Conservation (phyloP, 2,797 vertebrate species). For the Mus minutoides region DNA sequence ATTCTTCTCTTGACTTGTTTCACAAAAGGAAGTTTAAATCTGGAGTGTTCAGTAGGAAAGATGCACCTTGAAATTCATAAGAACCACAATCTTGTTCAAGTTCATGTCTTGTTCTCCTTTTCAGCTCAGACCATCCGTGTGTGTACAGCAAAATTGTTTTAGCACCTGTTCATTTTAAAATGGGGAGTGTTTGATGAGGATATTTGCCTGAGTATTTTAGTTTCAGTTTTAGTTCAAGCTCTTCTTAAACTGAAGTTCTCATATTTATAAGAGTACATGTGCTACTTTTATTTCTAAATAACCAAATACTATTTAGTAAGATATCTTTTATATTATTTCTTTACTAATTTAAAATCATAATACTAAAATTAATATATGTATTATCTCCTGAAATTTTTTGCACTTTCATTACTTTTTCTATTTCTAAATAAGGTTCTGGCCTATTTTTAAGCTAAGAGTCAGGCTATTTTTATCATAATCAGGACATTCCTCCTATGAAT, state of each 20-base stretch:
- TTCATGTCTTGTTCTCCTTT: background rate
- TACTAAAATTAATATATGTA: constrained; percentile 6
- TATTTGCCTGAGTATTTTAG: background rate
- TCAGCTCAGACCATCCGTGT: too few relatives aligned
- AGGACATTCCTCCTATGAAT: background rate
- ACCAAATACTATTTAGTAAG: background rate
- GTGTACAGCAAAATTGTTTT: background rate
- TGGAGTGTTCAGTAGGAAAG: background rate
- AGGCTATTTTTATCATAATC: constrained; percentile 9
- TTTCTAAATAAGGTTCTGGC: constrained; percentile 56
- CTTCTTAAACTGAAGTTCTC: background rate
- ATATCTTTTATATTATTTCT: background rate
- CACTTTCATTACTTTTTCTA: background rate
- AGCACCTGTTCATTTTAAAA: background rate
- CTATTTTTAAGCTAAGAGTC: constrained; percentile 57
- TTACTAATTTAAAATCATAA: background rate
- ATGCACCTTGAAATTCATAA: too few relatives aligned
- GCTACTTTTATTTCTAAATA: background rate
- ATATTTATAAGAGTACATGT: background rate
- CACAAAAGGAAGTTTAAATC: background rate
- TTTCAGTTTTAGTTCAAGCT: background rate
- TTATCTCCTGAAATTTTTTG: constrained; percentile 12
- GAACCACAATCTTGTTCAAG: background rate
- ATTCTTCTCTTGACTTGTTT: background rate
- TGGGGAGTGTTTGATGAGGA: background rate